Evolutionary conservation across 2,888 invertebrate genomes (phyloP), one percentile per base, ranked within the genome.

Genomic region (Drosophila mettleri): DNA sequence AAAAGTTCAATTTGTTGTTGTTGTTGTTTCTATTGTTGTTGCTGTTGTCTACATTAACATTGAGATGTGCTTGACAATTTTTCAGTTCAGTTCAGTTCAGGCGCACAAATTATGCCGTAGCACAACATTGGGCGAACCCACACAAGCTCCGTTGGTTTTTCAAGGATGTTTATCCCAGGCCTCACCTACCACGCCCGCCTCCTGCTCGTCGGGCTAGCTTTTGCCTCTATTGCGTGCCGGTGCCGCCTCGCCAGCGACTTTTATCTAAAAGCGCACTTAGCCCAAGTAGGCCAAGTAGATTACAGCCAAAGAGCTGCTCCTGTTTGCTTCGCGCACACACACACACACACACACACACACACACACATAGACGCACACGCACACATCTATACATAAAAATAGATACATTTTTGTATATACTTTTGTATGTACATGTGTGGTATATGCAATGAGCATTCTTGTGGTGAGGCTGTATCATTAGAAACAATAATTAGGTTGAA

Each of bases 211-310:
- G 38, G 48, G 48, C 41, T 39, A 45, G 61, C 83, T 52, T 54
- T 45, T 52, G 39, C 31, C 31, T 67, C 16, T 59, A 69, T 67
- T 86, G 86, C 88, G 76, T 70, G 86, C 86, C 70, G 70, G 66
- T 46, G 58, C 74, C 58, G 85, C 78, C 82, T 64, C 65, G 68
- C 67, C 60, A 76, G 72, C 87, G 87, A 88, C 85, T 84, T 78
- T 88, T 84, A 88, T 88, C 87, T 84, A 86, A 88, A 84, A 84
- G 83, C 83, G 78, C 83, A 88, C 89, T 84, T 84, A 84, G 87
- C 72, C 88, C 78, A 84, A 84, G 83, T 84, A 88, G 88, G 88
- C 83, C 83, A 84, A 84, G 83, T 84, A 86, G 89, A 84, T 88
- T 88, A 84, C 54, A 61, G 43, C 72, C 70, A 75, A 61, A 68